Conservation (phyloP, 2,888 invertebrate species). For the Alloplasta piceator region DNA sequence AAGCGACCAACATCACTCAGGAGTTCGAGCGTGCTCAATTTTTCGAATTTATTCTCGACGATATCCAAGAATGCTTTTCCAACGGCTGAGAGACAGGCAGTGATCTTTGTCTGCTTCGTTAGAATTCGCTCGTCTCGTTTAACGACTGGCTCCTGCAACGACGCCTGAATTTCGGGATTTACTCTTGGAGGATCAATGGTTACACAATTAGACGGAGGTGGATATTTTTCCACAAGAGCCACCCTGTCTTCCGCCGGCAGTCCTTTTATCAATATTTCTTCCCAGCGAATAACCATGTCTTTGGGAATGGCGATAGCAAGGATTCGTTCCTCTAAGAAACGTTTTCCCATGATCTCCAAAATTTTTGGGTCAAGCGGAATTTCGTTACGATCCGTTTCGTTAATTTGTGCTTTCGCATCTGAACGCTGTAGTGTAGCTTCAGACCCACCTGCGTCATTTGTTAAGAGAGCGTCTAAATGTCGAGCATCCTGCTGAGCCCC, state of each 20-base stretch:
- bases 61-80: constrained; percentile 5
- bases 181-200: constrained; percentile 49
- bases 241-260: constrained; percentile 41
- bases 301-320: constrained; percentile 11
- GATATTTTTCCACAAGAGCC: constrained; percentile 41
- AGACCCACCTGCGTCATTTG: no score
- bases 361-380: constrained; percentile 12
- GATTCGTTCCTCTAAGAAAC: constrained; percentile 25
- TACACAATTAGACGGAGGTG: constrained; percentile 29
- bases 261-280: constrained; percentile 33
- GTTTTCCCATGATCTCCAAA: constrained; percentile 42
- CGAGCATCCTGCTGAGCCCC: no score
- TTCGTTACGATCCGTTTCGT: not conserved
- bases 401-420: no score
- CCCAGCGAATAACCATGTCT: constrained; percentile 34
- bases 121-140: constrained; percentile 19
- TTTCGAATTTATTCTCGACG: not conserved
- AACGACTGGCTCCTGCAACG: constrained; percentile 1
- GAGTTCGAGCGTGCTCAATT: not conserved
- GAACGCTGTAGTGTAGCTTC: no score
- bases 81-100: constrained; percentile 28
- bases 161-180: constrained; percentile 34
- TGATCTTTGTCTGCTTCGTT: constrained; percentile 40
- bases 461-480: no score
- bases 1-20: constrained; percentile 39